A percentile compares a stretch with the other conserved stretches of the same genome.
Conservation (phyloP, 2,888 invertebrate genomes). For the Sphaerophoria rueppellii region DNA sequence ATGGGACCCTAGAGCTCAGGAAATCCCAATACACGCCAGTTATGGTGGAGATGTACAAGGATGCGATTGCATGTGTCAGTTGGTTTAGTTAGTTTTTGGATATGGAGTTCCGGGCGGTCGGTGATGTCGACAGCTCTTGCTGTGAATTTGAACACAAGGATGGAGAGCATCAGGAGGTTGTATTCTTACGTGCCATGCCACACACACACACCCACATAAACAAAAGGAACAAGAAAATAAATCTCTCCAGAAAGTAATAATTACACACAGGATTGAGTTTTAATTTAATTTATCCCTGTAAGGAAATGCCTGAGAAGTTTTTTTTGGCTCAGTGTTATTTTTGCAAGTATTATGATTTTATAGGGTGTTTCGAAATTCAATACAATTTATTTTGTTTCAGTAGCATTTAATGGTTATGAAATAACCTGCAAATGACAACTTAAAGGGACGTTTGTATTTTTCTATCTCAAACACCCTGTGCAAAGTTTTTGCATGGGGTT, state of each 20-base stretch:
- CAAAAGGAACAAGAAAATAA: slow-evolving; percentile 63
- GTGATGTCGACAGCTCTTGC: neutral
- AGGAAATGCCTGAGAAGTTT: slow-evolving; percentile 64
- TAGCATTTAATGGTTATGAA: too few species aligned
- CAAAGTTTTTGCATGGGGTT: neutral
- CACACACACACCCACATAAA: slow-evolving; percentile 33
- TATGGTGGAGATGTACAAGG: slow-evolving; percentile 46
- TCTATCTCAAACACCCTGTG: neutral
- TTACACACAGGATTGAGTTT: slow-evolving; percentile 81
- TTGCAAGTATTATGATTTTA: neutral
- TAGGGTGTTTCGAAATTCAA: slow-evolving; percentile 20
- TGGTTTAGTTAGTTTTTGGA: slow-evolving; percentile 57
- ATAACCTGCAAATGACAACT: too few species aligned
- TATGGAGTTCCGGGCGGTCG: neutral
- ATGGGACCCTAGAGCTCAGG: slow-evolving; percentile 58
- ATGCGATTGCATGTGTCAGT: slow-evolving; percentile 73
- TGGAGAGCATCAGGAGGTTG: neutral
- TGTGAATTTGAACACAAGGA: neutral
- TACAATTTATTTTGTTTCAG: too few species aligned
- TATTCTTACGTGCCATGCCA: slow-evolving; percentile 64
- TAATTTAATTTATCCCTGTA: slow-evolving; percentile 78
- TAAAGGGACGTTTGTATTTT: too few species aligned
- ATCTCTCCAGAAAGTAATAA: slow-evolving; percentile 79
- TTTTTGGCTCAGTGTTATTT: slow-evolving; percentile 17
- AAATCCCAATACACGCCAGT: slow-evolving; percentile 64